Evolutionary conservation across 2,888 invertebrate genomes (phyloP), one percentile per base, ranked within the genome.

Genomic region (Mimachlamys varia): DNA sequence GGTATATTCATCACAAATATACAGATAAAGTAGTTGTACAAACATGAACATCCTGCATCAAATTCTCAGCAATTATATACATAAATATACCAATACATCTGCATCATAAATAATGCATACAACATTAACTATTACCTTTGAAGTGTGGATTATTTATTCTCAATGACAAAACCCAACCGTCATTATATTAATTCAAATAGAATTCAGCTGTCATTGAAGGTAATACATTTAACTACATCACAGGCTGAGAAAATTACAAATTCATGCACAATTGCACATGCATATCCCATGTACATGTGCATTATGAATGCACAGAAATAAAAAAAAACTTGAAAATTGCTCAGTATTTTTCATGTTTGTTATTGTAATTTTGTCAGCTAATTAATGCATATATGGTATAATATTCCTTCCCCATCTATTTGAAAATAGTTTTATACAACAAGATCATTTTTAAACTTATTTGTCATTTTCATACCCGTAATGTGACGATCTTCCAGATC

Each of bases 131-230:
- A 76, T 76, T 76, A 33, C 76, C 76, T 76, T 76, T 76, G 76
- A 76, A 33, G 33, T 7, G 10, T 76, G 76, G 33, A 76, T 27
- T 76, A 76, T 76, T 76, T 76, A 76, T 76, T 76, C 76, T 33
- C 33, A 33, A 76, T 76, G 22, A 27, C 76, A 27, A 76, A 76
- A 76, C 76, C 33, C 76, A 76, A 33, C 27, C 27, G 76, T 76
- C 76, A 76, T 76, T 27, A 76, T 76, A 76, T 76, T 76, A 76
- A 76, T 76, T 76, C 76, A 76, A 76, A 76, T 76, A 76, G 76
- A 76, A 76, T 76, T 76, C 76, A 76, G 76, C 76, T 76, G 76
- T 76, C 76, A 76, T 76, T 33, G 76, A 76, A 1, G 33, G 76
- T 33, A 76, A 76, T 76, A 76, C 22, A 76, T 76, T 27, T 53